Base-by-base conservation (phyloP, 64 coral and sea anemone species). In the Orbicella faveolata region DNA sequence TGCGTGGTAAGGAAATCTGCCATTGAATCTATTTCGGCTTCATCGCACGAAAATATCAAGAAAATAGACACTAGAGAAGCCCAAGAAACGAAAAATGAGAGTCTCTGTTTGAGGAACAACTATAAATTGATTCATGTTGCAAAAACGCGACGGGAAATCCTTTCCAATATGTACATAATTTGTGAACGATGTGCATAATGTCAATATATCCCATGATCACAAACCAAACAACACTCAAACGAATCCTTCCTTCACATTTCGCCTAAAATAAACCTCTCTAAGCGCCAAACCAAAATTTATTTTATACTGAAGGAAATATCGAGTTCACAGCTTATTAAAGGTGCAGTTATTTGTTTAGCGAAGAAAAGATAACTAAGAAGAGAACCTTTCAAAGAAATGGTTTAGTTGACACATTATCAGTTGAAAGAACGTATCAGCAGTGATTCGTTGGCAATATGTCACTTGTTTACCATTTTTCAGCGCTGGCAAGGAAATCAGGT, bases 401-500 rank as follows among this genome's bases (percentile, higher is more conserved):
- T 36, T 19, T 79, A 36, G 53, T 85, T 84, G 80, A 90, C 89
- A 83, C 73, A 82, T 84, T 55, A 84, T 77, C 89, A 35, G 23
- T 73, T 59, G 78, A 61, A 81, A 75, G 15, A 33, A 52, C 79
- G 75, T 77, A 75, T 77, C 80, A 72, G 18, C 59, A 84, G 79
- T 67, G 55, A 85, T 77, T 83, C 80, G 55, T 84, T 84, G n/a
- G 76, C 70, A 90, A 91, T 89, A 79, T 83, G 81, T 41, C 78
- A 83, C 57, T 61, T 78, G 54, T 77, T 84, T 90, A 90, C 65
- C 10, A 10, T 17, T 25, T 35, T 36, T 18, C 19, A 63, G 36
- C 65, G 65, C 37, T 52, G 51, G 21, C 14, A n/a, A 34, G 68
- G 39, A 53, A 68, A 67, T 35, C 62, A 39, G n/a, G 23, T 66